Evolutionary conservation across 2,113 vertebrate genomes (phyloP).

Genomic region (Scophthalmus maximus): DNA sequence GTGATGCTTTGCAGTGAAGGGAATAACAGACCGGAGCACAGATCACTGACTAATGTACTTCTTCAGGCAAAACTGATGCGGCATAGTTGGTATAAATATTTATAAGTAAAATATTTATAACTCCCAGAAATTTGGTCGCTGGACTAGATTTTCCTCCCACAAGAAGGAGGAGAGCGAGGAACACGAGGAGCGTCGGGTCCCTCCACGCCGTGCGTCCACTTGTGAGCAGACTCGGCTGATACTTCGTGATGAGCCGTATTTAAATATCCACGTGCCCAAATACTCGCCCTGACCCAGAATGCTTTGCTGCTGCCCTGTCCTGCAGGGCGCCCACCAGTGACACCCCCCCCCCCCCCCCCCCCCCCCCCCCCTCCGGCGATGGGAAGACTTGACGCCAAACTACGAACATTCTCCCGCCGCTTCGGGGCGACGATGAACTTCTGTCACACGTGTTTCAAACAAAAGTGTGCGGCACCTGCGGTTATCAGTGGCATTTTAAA

Average conservation of each 20-base stretch:
- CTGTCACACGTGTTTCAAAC: constrained; percentile 38
- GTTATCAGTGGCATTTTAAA: constrained; percentile 56
- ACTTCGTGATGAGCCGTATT: neutral
- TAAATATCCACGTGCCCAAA: constrained; percentile 5
- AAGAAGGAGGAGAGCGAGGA: constrained; percentile 24
- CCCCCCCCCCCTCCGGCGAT: no score
- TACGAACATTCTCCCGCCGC: constrained; percentile 31
- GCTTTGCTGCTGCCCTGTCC: constrained; percentile 23
- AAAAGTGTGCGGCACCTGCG: constrained; percentile 26
- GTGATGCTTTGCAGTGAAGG: constrained; percentile 16
- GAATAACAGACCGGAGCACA: constrained; percentile 45
- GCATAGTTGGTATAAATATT: constrained; percentile 67
- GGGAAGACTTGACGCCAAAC: constrained; percentile 38
- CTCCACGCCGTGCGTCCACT: constrained; percentile 2
- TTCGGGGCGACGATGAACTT: constrained; percentile 53
- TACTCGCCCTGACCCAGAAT: constrained; percentile 46
- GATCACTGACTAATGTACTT: constrained; percentile 70
- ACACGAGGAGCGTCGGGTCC: no score
- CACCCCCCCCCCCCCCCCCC: no score
- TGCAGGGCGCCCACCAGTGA: constrained; percentile 16
- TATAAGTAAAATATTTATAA: constrained; percentile 71
- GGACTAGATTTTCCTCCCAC: constrained; percentile 47
- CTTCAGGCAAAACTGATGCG: constrained; percentile 56
- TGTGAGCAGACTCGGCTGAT: neutral
- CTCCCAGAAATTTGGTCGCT: constrained; percentile 50